Evolutionary conservation across 2,797 vertebrate species (phyloP).

Genomic region (Astyanax mexicanus): DNA sequence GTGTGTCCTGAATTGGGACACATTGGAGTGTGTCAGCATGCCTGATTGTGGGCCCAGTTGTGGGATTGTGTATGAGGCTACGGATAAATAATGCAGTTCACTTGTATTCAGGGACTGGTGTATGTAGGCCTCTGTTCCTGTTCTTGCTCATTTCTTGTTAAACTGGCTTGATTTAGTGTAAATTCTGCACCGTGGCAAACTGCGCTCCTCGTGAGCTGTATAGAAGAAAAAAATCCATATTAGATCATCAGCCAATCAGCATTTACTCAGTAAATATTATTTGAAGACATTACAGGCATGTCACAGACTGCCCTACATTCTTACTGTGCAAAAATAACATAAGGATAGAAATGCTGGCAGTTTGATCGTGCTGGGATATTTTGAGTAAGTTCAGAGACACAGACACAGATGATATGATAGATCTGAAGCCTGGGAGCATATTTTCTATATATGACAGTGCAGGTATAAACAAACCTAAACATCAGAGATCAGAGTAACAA

Average conservation of each 20-base stretch:
- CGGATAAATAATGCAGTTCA: slow-evolving; percentile 41
- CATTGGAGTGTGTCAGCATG: neutral
- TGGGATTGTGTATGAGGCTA: slow-evolving; percentile 11
- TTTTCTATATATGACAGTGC: too few species aligned
- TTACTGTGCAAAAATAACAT: too few species aligned
- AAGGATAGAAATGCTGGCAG: neutral
- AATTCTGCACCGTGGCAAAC: neutral
- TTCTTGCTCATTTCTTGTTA: neutral
- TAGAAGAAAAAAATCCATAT: slow-evolving; percentile 2
- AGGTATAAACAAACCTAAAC: too few species aligned
- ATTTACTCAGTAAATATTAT: slow-evolving; percentile 26
- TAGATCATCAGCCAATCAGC: neutral
- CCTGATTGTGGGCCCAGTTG: neutral
- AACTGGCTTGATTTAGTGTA: neutral
- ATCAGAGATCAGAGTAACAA: too few species aligned
- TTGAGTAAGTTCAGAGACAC: too few species aligned
- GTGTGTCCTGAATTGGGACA: slow-evolving; percentile 12
- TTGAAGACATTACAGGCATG: neutral
- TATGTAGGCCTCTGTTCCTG: slow-evolving; percentile 15
- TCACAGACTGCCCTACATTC: too few species aligned
- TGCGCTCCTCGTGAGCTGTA: neutral
- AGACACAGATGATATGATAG: too few species aligned
- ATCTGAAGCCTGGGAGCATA: too few species aligned
- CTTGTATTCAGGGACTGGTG: slow-evolving; percentile 14
- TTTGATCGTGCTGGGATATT: too few species aligned